Base-by-base conservation (phyloP, 2,113 vertebrate genomes). In the Phrynosoma platyrhinos region DNA sequence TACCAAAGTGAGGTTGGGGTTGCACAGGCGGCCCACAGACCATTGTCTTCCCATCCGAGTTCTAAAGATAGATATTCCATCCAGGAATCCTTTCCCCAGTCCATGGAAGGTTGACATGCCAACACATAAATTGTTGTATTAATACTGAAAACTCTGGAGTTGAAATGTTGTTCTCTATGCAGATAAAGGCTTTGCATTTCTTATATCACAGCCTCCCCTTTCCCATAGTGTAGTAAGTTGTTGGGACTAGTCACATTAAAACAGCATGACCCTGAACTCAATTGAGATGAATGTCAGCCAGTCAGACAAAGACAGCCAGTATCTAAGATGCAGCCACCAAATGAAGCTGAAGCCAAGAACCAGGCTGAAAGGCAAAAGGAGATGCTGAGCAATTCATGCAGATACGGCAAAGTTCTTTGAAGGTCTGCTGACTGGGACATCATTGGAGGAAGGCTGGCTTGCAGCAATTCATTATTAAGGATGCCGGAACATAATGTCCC, bases 401-500 rank as follows among this genome's bases (percentile, higher is more conserved):
- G 0, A 0, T 25, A 0, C 0, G 8, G 83, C 16, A 53, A n/a
- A 3, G 0, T 66, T 89, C 42, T 84, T 32, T 42, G 90, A 82
- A 94, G 87, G 88, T 89, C 23, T 91, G n/a, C 55, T 42, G 27
- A 40, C 74, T 52, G 83, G 85, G 91, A 75, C 1, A 0, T 83
- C 2, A 76, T 89, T 1, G 0, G 88, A 90, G 90, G 92, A 94
- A 91, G 94, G 91, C 86, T 95, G 95, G 91, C 90, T 94, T 1
- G 0, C 77, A 98, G 96, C 96, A 92, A 95, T 98, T 98, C 94
- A 96, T 98, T 97, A 97, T 94, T 94, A 94, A 97, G 97, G 97
- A 95, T 97, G 96, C 91, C 93, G 94, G 95, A 97, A 79, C 36
- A 97, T 98, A 97, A 99, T 97, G 96, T 96, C 97, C 96, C 87